These are phyloP conservation scores for Magallana ariakensis DNA, from an alignment of 1,140 invertebrate species.

Conservation along the genomic window DNA sequence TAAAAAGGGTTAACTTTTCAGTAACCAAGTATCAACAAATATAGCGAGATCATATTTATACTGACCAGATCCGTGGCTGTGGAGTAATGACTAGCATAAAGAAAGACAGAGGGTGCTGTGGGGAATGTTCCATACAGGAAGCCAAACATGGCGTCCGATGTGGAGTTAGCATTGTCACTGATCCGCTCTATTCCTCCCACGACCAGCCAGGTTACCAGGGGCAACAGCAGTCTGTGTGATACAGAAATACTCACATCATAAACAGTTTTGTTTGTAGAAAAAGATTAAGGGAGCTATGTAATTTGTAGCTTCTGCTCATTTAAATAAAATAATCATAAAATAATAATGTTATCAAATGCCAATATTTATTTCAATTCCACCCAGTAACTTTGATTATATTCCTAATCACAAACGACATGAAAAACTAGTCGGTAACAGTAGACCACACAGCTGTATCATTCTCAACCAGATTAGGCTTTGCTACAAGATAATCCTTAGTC, in stretches of 20 bases:
- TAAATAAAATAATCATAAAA: no score
- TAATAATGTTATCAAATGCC: no score
- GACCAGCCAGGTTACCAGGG: conserved; percentile 91
- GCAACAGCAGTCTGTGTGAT: conserved; percentile 88
- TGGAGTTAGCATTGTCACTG: conserved; percentile 84
- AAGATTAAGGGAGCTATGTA: not conserved
- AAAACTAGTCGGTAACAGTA: no score
- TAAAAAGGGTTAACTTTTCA: no score
- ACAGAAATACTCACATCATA: not conserved
- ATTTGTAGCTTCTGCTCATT: no score
- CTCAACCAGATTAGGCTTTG: no score
- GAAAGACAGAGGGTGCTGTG: conserved; percentile 95
- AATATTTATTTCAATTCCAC: no score
- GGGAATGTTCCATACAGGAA: conserved; percentile 98
- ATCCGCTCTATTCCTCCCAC: conserved; percentile 85
- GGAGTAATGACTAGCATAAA: conserved; percentile 93
- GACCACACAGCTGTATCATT: no score
- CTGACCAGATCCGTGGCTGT: conserved; percentile 91
- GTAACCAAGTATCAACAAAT: no score
- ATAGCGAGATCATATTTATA: conserved; percentile 34
- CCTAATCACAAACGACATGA: no score
- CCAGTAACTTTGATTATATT: no score
- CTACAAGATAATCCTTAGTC: no score
- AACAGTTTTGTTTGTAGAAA: not conserved
- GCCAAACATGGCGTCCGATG: conserved; percentile 93